Conservation (phyloP, 2,797 vertebrate species). For the Poeciliopsis gracilis region DNA sequence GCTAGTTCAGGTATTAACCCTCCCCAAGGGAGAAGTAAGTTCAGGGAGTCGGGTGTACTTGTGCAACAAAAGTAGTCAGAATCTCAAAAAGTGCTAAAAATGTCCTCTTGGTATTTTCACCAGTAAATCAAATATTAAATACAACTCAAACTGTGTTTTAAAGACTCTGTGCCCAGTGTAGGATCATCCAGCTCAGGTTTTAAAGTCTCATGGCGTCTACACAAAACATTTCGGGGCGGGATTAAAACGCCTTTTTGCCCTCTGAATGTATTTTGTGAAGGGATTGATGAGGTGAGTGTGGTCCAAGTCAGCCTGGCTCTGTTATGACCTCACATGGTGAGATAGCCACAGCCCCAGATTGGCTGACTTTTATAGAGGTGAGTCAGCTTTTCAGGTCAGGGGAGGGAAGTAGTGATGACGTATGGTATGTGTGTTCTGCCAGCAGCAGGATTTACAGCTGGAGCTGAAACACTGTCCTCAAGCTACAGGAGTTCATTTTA, state of each 20-base stretch:
- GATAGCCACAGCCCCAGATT: background rate
- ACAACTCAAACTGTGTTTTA: background rate
- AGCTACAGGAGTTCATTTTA: background rate
- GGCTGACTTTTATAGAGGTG: background rate
- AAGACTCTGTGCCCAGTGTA: background rate
- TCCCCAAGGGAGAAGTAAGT: too few species aligned
- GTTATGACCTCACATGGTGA: background rate
- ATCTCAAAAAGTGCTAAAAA: background rate
- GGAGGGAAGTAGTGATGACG: background rate
- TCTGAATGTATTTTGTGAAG: background rate
- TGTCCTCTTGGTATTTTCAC: background rate
- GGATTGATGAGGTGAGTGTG: background rate
- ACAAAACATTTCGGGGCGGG: background rate
- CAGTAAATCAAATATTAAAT: background rate
- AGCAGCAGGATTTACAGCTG: background rate
- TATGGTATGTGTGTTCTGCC: background rate
- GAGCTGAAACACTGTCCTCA: background rate
- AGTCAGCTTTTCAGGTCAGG: background rate
- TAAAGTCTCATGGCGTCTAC: background rate
- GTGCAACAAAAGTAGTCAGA: background rate
- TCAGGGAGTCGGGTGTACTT: too few species aligned
- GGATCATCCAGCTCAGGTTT: background rate
- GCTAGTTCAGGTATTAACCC: too few species aligned
- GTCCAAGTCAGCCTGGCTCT: background rate
- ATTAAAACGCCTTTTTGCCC: background rate